Percentiles rank a stretch among this genome's conserved stretches.
These are phyloP conservation scores for Triplophysa dalaica DNA, from an alignment of 2,113 vertebrate species.

Conservation along the genomic window DNA sequence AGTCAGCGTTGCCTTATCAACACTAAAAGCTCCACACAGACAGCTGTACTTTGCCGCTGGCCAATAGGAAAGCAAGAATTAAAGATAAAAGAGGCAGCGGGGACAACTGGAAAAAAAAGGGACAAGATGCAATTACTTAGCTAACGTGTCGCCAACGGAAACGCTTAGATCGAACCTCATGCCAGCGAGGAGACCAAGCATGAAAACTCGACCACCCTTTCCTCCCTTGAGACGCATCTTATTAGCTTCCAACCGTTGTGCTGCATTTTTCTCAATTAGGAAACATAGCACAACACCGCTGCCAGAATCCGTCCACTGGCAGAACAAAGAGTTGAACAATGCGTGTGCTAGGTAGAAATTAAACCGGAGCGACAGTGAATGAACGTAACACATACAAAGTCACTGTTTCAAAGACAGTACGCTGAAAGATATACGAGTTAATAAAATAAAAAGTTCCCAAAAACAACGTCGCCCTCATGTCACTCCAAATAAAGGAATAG, in stretches of 20 bases:
- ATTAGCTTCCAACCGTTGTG: slow-evolving; percentile 26
- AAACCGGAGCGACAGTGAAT: background rate
- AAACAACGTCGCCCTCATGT: too few relatives aligned
- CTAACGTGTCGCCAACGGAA: slow-evolving; percentile 43
- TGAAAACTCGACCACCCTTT: slow-evolving; percentile 37
- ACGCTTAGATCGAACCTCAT: slow-evolving; percentile 45
- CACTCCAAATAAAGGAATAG: too few relatives aligned
- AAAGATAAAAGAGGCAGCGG: background rate
- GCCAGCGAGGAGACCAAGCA: slow-evolving; percentile 47
- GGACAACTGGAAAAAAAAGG: background rate
- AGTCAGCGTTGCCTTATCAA: background rate
- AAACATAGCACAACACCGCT: slow-evolving; percentile 23
- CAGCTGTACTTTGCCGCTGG: too few relatives aligned
- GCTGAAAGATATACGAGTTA: too few relatives aligned
- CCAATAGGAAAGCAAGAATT: background rate
- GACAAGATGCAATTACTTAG: background rate
- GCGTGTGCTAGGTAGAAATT: background rate
- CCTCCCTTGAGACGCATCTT: slow-evolving; percentile 26
- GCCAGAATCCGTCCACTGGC: slow-evolving; percentile 12
- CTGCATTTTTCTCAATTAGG: slow-evolving; percentile 55
- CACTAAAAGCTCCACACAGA: background rate
- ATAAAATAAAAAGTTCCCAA: too few relatives aligned
- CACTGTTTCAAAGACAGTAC: background rate
- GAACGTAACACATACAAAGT: slow-evolving; percentile 16
- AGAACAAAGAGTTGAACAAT: slow-evolving; percentile 40